Base-by-base conservation (phyloP, 2,888 invertebrate genomes). In the Platypus cylindrus region DNA sequence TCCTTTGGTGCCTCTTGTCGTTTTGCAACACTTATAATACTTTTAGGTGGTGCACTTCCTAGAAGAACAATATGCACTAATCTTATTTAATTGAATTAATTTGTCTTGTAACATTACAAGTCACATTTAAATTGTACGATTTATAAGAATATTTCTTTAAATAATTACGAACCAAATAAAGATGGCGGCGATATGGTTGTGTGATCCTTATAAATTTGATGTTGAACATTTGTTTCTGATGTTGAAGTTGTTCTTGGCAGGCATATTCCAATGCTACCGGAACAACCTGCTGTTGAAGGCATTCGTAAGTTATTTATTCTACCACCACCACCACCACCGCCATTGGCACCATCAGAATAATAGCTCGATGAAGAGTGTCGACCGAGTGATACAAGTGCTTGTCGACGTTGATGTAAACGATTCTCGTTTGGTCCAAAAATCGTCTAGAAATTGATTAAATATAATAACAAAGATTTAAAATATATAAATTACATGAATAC, bases 371-470 rank as follows among this genome's bases (percentile, higher is more conserved):
- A 75, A 0, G 79, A 73, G 47, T 71, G 74, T n/a, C n/a, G n/a
- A n/a, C n/a, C n/a, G 27, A 89, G 60, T 2, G 78, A 78, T 34
- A 81, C 82, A 36, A 90, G 64, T 5, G 83, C 85, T 53, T 75
- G 70, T 36, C 90, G 69, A 33, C 83, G 78, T 50, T 81, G 80
- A 14, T 71, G 67, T 30, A 82, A 58, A 24, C 41, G 45, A 40
- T 54, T 52, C 31, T 66, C 63, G 20, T 68, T 64, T 7, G 53
- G 72, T 48, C 78, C 78, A 52, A 71, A 75, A 32, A 78, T 62
- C 63, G 75, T 71, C 59, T 75, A 11, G 3, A 31, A 27, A 3
- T n/a, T 1, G 13, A 34, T 23, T 12, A 26, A 11, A 5, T 11
- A 3, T 16, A 20, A 9, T 20, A 9, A 20, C 9, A 20, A 9